Base-by-base conservation (phyloP, 2,113 vertebrate genomes). In the Ammodramus savannarum region DNA sequence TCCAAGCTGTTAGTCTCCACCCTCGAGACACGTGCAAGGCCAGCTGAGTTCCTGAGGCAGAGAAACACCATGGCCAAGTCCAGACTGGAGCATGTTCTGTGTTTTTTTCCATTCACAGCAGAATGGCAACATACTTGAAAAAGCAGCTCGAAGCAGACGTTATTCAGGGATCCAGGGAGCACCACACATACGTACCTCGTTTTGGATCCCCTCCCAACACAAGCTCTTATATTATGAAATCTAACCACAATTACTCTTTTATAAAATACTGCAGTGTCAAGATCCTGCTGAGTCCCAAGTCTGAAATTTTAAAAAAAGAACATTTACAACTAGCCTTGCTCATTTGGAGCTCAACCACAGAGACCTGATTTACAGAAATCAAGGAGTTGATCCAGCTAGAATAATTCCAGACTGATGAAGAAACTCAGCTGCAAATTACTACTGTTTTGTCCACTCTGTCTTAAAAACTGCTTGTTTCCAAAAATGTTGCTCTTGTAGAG, bases 201-300 rank as follows among this genome's bases (percentile, higher is more conserved):
- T 87, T 79, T 12, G 80, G 67, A 66, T 93, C 63, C 55, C 55
- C 73, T 95, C 89, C 85, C 93, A 89, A 5, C 1, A 19, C 87
- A 91, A 95, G 62, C 41, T 87, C 67, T 83, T 58, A 11, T 43
- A 72, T 92, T 94, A 94, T 51, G 87, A 95, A 92, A 95, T 93
- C 81, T 79, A 96, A 89, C 87, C 91, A 94, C 87, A 96, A 87
- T 93, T 93, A 80, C 71, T 82, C 41, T 85, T 90, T 92, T 66
- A 91, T 89, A 91, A 97, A 95, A 95, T 93, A 96, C 71, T 58
- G 43, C 62, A 79, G 67, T 87, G 89, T 91, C 78, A 89, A 95
- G 82, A 91, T 66, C 55, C 67, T 61, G 48, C 78, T 73, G 74
- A 74, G 83, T 69, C 41, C 74, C 75, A 46, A 85, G 78, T 32